Base-by-base conservation (phyloP, 1,140 invertebrate species). In the Scaptomyza hsui region DNA sequence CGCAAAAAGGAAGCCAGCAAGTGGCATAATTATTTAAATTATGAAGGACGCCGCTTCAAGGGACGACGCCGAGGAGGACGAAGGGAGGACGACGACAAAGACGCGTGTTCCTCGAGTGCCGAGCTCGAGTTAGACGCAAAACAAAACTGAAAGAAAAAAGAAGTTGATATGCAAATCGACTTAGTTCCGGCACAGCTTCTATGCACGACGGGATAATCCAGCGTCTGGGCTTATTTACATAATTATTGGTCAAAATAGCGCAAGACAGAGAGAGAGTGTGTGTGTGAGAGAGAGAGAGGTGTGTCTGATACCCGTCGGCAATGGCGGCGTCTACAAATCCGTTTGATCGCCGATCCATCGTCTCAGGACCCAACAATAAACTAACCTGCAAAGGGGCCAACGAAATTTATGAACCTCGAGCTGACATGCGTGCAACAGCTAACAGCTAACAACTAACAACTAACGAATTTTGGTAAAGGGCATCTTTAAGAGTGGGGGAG, bases 1-100 rank as follows among this genome's bases (percentile, higher is more conserved):
- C 21, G 32, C 69, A 63, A 78, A 89, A 79, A 89, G 79, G 75
- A 89, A 89, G 79, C 79, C 79, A 89, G 78, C 82, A 88, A 88
- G 82, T 88, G 82, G 82, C 78, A 89, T 81, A 89, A 89, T 89
- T 89, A 89, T 89, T 89, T 79, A 89, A 89, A 89, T 89, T 89
- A 89, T 89, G 85, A 88, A 88, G 82, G 82, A 88, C 65, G 49
- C 39, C 57, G 57, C 32, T 45, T 47, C 13, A 65, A 65, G 49
- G 65, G 56, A 56, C 71, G 35, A 45, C 19, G 0, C 2, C 13
- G 4, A 18, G 13, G 10, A 26, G 0, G 41, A 59, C 41, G 10
- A 60, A 4, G 56, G 61, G 61, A 60, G 4, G 56, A 59, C 7
- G 60, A 65, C 52, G 56, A 53, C 52, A 32, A 37, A 61, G 81